Evolutionary conservation across 2,888 invertebrate species (phyloP), one percentile per base, ranked within the genome.

Genomic region (Endomychus coccineus): DNA sequence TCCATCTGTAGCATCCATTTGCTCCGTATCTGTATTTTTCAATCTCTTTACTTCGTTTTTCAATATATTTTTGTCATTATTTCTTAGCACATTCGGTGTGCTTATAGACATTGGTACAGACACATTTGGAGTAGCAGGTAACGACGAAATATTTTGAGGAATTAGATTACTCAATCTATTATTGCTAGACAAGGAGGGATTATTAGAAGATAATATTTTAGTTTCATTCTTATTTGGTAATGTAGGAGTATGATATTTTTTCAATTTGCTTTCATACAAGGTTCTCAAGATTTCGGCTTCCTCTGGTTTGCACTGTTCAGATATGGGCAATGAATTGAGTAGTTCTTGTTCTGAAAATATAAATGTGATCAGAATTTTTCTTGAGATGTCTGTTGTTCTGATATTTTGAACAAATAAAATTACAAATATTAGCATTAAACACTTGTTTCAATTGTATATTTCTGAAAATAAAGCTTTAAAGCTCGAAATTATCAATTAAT

Each of bases 221-320:
- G 29, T 41, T 34, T 50, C 45, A 6, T 40, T 40, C 10, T 48
- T 44, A 33, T 45, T 48, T 12, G 47, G 43, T 19, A 51, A 37
- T 10, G 64, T 63, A 3, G 78, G 74, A 40, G 83, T 80, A 53
- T 86, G 79, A 64, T 92, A 90, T 59, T 92, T 87, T 62, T 90
- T 87, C 29, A 94, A 62, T 55, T 86, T 82, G 44, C 83, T 85
- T 55, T 83, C 78, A 62, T 94, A 95, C 3, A 92, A 70, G 38
- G 78, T 75, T 23, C 73, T 73, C 13, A 91, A 67, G 14, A 92
- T 65, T 37, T 84, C 78, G 1, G 77, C 77, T 62, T 91, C 77
- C 13, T 71, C 68, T 2, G 60, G 48, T 23, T 66, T 68, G 56
- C 81, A 74, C 54, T 83, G 80, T 34, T 71, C 67, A 16, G 60